Evolutionary conservation across 2,888 invertebrate genomes (phyloP).

Genomic region (Lasioglossum oenotherae): DNA sequence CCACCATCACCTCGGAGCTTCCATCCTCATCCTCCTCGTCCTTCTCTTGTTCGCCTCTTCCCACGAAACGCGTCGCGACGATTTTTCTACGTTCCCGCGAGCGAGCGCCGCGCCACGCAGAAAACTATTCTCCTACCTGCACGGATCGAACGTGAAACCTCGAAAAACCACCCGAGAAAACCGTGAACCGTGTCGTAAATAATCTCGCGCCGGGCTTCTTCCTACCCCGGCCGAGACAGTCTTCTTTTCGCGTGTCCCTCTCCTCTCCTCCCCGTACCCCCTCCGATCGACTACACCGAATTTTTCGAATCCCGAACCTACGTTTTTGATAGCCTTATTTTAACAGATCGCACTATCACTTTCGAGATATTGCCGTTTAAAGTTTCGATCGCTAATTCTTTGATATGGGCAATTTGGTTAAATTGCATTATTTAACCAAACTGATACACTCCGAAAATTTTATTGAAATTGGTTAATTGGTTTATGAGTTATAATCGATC

Average conservation of each 20-base stretch:
- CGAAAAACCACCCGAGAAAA: constrained; percentile 52
- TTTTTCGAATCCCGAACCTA: not conserved
- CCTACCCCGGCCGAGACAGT: not conserved
- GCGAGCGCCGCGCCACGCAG: not conserved
- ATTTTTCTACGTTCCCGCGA: constrained; percentile 22
- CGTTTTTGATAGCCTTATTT: not conserved
- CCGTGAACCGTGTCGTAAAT: constrained; percentile 51
- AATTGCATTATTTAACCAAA: too few species aligned
- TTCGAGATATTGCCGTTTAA: too few species aligned
- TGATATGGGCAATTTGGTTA: too few species aligned
- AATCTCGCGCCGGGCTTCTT: constrained; percentile 39
- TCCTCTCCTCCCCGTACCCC: too few species aligned
- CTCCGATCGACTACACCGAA: not conserved
- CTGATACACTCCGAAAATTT: too few species aligned
- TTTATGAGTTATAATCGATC: too few species aligned
- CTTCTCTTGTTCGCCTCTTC: not conserved
- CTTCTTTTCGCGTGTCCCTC: not conserved
- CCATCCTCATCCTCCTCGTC: not conserved
- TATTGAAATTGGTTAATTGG: too few species aligned
- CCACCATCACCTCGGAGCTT: not conserved
- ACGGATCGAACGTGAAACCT: constrained; percentile 28
- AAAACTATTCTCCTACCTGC: constrained; percentile 16
- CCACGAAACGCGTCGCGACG: constrained; percentile 1
- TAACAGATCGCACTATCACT: not conserved
- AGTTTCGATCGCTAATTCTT: too few species aligned